phyloP scores from a whole-genome alignment of 2,113 vertebrate genomes.

The Caracal caracal region DNA sequence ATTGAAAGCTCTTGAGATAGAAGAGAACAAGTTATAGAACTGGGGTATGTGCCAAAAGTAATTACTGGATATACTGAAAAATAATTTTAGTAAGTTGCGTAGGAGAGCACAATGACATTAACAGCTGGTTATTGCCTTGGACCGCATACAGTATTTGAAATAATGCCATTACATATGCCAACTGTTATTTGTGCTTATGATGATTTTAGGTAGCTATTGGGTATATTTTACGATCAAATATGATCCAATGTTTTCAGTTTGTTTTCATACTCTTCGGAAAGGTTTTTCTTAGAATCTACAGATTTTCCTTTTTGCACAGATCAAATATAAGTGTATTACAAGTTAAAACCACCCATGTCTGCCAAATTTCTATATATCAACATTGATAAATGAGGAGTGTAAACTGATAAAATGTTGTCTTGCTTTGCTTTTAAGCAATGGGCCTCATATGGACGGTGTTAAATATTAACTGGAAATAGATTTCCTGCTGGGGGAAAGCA shows the following conservation, averaged over 20 bases:
- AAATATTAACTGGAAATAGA: conserved; percentile 24
- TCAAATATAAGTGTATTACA: neutral
- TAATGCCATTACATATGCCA: conserved; percentile 70
- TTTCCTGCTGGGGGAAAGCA: neutral
- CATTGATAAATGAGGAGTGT: conserved; percentile 2
- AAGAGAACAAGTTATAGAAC: conserved; percentile 71
- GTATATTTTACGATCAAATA: conserved; percentile 14
- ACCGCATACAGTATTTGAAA: conserved; percentile 74
- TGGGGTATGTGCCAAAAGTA: conserved; percentile 67
- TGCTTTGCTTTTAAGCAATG: neutral
- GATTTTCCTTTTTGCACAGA: neutral
- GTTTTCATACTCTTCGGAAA: conserved; percentile 18
- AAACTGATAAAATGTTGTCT: neutral
- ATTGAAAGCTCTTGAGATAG: conserved; percentile 62
- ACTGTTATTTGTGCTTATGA: conserved; percentile 64
- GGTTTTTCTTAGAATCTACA: neutral
- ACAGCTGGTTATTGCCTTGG: conserved; percentile 81
- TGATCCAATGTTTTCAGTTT: conserved; percentile 44
- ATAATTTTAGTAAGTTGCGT: conserved; percentile 74
- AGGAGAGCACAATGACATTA: conserved; percentile 77
- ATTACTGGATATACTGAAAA: conserved; percentile 68
- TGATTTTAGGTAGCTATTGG: conserved; percentile 49
- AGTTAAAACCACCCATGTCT: neutral
- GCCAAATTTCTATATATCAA: neutral
- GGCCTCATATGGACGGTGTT: neutral